Evolutionary conservation across 37 sponge, comb jelly and placozoan genomes (phyloP).

Genomic region (Tethya wilhelma): DNA sequence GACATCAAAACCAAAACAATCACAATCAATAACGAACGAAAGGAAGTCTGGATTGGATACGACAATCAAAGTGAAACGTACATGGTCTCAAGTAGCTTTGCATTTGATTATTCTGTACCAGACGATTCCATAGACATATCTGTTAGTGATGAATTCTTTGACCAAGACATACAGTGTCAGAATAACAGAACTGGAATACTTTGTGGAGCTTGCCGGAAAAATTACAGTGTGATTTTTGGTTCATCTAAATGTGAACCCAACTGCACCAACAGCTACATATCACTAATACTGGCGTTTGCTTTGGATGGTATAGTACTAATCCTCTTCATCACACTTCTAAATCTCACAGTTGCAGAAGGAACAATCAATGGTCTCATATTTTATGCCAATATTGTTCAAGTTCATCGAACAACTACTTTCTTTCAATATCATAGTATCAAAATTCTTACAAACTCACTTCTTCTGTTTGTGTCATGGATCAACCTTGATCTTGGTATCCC

Average conservation of each 20-base stretch:
- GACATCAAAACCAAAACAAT: not conserved
- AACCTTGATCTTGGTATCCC: slow-evolving; percentile 32
- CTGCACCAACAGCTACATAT: slow-evolving; percentile 9
- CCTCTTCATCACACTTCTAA: slow-evolving; percentile 15
- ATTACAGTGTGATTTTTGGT: slow-evolving; percentile 31
- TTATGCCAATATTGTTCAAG: slow-evolving; percentile 37
- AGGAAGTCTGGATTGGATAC: not conserved
- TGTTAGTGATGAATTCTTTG: not conserved
- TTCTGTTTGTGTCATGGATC: slow-evolving; percentile 37
- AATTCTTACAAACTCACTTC: not conserved
- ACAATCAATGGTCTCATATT: slow-evolving; percentile 52
- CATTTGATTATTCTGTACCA: slow-evolving; percentile 25
- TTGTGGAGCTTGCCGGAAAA: slow-evolving; percentile 40
- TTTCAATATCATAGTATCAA: not conserved
- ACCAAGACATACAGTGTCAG: slow-evolving; percentile 37
- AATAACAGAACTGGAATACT: slow-evolving; percentile 39
- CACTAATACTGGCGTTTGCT: slow-evolving; percentile 15
- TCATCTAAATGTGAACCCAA: slow-evolving; percentile 9
- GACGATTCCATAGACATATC: not conserved
- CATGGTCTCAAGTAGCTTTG: not conserved
- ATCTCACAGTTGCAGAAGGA: slow-evolving; percentile 52
- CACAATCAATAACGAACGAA: not conserved
- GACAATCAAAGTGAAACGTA: not conserved
- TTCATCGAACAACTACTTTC: not conserved
- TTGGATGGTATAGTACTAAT: slow-evolving; percentile 36